Conservation (phyloP, 2,113 vertebrate species). For the Serranochromis macrocephalus region DNA sequence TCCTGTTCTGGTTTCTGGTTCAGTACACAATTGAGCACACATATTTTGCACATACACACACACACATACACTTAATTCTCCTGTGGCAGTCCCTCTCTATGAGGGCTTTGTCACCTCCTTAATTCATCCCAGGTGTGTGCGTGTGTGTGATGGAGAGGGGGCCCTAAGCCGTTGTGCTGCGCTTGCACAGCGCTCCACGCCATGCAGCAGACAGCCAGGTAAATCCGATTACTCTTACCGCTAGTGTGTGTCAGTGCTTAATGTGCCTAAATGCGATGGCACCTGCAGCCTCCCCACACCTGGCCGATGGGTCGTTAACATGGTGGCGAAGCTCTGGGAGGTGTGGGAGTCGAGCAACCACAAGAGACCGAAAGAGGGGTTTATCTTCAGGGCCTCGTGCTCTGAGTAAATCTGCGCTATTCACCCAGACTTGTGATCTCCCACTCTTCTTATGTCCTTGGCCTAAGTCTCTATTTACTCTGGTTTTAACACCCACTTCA, state of each 20-base stretch:
- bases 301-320: slow-evolving; percentile 53
- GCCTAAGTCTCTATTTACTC: slow-evolving; percentile 60
- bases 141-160: slow-evolving; percentile 64
- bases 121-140: slow-evolving; percentile 69
- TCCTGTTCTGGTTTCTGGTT: slow-evolving; percentile 50
- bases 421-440: slow-evolving; percentile 45
- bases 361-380: slow-evolving; percentile 5
- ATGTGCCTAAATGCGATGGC: slow-evolving; percentile 71
- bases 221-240: slow-evolving; percentile 72
- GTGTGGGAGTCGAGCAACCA: slow-evolving; percentile 27
- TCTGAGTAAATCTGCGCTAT: slow-evolving; percentile 53
- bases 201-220: slow-evolving; percentile 51
- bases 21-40: neutral
- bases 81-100: slow-evolving; percentile 24
- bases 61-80: neutral
- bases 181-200: slow-evolving; percentile 43
- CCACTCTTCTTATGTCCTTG: slow-evolving; percentile 27
- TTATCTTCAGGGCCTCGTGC: slow-evolving; percentile 37
- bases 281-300: slow-evolving; percentile 75
- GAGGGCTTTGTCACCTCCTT: slow-evolving; percentile 65
- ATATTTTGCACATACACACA: neutral
- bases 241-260: slow-evolving; percentile 71
- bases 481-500: slow-evolving; percentile 62
- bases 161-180: slow-evolving; percentile 55
- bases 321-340: slow-evolving; percentile 28